Evolutionary conservation across 2,888 invertebrate species (phyloP), one percentile per base, ranked within the genome.

Genomic region (Eilema griseolum): DNA sequence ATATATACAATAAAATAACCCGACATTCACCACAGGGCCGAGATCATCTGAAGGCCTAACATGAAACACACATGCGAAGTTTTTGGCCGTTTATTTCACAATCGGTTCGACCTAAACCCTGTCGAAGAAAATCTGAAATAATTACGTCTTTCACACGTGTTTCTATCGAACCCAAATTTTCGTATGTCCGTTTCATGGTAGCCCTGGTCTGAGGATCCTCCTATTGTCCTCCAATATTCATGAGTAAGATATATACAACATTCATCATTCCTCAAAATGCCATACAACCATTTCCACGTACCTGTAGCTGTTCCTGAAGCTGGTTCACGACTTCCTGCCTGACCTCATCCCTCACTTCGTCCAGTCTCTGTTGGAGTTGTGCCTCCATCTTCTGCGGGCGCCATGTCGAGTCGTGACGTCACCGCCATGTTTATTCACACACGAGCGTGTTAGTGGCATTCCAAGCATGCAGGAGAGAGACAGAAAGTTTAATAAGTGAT

Each of bases 291-390:
- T 28, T 5, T 7, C 12, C 11, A 85, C 94, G 91, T 96, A 97
- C 98, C 97, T 97, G 97, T 84, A 98, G 96, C 88, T 97, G 97
- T 71, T 96, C 96, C 90, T 97, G 97, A 81, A 98, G 93, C 81
- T 97, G 96, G 77, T 96, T 95, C 76, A 97, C 95, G 81, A 97
- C 96, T 87, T 97, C 97, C 84, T 96, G 95, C 81, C 96, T 96
- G 75, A 97, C 97, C 86, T 96, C 90, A 66, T 96, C 87, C 26
- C 88, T 82, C 8, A 86, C 87, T 75, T 87, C 86, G 23, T 90
- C 88, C n/a, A 89, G 71, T 28, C 88, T 83, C 80, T 82, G 76
- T 77, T 86, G 83, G 33, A 89, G 76, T 64, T 85, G 83, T 72
- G 76, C 85, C 81, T 89, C 88, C 87, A 85, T 86, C 78, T 84